phyloP scores from a whole-genome alignment of 2,888 invertebrate genomes.

The Diadegma fenestrale region DNA sequence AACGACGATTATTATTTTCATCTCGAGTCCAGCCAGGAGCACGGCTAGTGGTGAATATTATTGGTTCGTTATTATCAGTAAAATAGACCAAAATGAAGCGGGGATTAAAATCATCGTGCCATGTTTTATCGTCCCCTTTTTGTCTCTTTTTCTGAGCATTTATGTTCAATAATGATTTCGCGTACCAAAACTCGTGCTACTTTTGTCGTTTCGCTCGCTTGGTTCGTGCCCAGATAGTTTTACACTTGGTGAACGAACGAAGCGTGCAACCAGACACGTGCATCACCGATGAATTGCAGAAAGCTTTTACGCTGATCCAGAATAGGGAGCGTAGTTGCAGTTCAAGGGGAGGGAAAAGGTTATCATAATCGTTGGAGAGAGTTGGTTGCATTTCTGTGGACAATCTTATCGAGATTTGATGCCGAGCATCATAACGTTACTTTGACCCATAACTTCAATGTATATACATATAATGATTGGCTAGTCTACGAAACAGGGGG shows the following conservation, averaged over 20 bases:
- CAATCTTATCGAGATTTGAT: constrained; percentile 36
- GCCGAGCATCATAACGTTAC: constrained; percentile 32
- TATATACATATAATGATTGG: constrained; percentile 72
- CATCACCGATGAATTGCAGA: background rate
- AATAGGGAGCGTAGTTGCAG: background rate
- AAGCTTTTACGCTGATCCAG: background rate
- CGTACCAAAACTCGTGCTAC: no score
- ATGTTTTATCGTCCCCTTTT: background rate
- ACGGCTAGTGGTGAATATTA: no score
- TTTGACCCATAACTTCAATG: constrained; percentile 36
- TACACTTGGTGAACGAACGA: background rate
- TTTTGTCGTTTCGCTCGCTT: background rate
- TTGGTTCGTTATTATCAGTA: no score
- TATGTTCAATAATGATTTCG: no score
- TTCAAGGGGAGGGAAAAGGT: background rate
- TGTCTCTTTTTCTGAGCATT: background rate
- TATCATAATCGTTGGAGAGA: background rate
- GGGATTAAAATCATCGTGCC: no score
- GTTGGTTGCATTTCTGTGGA: constrained; percentile 35
- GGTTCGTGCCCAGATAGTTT: background rate
- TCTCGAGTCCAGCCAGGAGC: no score
- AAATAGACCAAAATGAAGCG: no score
- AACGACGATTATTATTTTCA: no score
- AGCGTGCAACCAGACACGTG: background rate
- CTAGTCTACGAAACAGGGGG: constrained; percentile 70